phyloP scores from a whole-genome alignment of 2,888 invertebrate genomes.

The Plagodis dolabraria region DNA sequence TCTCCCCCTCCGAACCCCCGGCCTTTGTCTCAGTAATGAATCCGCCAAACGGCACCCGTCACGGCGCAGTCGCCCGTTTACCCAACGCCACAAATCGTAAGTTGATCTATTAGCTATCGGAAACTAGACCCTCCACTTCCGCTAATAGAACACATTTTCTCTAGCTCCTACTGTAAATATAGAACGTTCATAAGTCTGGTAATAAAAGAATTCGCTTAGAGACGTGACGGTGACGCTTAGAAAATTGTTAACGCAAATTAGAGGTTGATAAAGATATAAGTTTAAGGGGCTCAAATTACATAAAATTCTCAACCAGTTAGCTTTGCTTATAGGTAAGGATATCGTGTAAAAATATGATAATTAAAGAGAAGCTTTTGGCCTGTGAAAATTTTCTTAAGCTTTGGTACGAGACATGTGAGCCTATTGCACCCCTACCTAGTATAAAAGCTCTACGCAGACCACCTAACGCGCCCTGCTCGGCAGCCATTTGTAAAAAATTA shows the following conservation, averaged over 20 bases:
- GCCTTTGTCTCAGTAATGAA: slow-evolving; percentile 83
- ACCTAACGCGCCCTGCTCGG: slow-evolving; percentile 64
- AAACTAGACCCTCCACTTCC: slow-evolving; percentile 54
- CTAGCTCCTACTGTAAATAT: not conserved
- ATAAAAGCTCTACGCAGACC: slow-evolving; percentile 55
- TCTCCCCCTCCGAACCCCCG: slow-evolving; percentile 39
- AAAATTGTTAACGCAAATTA: slow-evolving; percentile 75
- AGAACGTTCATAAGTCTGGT: not conserved
- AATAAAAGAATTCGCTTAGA: slow-evolving; percentile 63
- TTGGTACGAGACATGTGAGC: slow-evolving; percentile 23
- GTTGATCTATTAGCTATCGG: slow-evolving; percentile 54
- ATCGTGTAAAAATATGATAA: slow-evolving; percentile 4
- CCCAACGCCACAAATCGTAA: slow-evolving; percentile 69
- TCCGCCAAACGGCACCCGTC: slow-evolving; percentile 80
- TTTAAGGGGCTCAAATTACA: slow-evolving; percentile 56
- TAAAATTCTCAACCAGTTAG: slow-evolving; percentile 43
- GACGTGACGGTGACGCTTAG: slow-evolving; percentile 72
- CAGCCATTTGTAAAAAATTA: slow-evolving; percentile 83
- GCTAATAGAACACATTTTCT: slow-evolving; percentile 28
- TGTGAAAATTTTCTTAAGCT: slow-evolving; percentile 13
- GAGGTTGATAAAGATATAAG: slow-evolving; percentile 64
- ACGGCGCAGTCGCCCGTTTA: slow-evolving; percentile 70
- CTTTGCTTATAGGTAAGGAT: slow-evolving; percentile 23
- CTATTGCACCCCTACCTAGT: slow-evolving; percentile 34
- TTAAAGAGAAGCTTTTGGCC: slow-evolving; percentile 12